Base-by-base conservation (phyloP, 2,888 invertebrate genomes). In the Ormyrus labotus region DNA sequence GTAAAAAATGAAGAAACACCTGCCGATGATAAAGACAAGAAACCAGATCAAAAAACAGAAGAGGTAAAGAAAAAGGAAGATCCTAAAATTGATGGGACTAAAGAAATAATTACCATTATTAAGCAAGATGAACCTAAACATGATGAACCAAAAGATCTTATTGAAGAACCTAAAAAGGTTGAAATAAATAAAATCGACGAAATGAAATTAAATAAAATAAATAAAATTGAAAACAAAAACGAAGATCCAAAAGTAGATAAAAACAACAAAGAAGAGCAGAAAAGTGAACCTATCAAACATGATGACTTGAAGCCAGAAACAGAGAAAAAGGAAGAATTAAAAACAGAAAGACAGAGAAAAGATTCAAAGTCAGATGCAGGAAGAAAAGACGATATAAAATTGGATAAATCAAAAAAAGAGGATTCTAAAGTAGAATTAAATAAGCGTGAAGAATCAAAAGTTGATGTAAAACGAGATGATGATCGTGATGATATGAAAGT, bases 381-480 rank as follows among this genome's bases (percentile, higher is more conserved):
- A 8, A 85, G 82, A 63, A 84, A 78, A 70, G 84, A 84, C 34
- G 82, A 84, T 8, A 5, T 61, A 1, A 83, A 82, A 69, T 81
- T 79, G 3, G 84, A 84, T 47, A 84, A 83, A 55, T 65, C 75
- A 34, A 85, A 83, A 57, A 80, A 71, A 13, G 81, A 84, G 51
- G 84, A 84, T 11, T 63, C 60, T 8, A 84, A 83, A 55, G 8
- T 70, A 51, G 78, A 81, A 72, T 47, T 34, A 70, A 68, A 61
- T 45, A 84, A 82, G 69, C 78, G 77, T 19, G 84, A 85, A n/a
- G 80, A 84, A 9, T 10, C 64, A 5, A 83, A 80, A 82, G 79
- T 78, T 19, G 84, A 84, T 6, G 70, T 50, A 8, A 84, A 84
- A 71, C 72, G 73, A 74, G 83, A 85, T 57, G 87, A 84, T 3